Percentiles rank a stretch among this genome's conserved stretches.
phyloP scores from a whole-genome alignment of 2,888 invertebrate species.

The Myopa testacea region DNA sequence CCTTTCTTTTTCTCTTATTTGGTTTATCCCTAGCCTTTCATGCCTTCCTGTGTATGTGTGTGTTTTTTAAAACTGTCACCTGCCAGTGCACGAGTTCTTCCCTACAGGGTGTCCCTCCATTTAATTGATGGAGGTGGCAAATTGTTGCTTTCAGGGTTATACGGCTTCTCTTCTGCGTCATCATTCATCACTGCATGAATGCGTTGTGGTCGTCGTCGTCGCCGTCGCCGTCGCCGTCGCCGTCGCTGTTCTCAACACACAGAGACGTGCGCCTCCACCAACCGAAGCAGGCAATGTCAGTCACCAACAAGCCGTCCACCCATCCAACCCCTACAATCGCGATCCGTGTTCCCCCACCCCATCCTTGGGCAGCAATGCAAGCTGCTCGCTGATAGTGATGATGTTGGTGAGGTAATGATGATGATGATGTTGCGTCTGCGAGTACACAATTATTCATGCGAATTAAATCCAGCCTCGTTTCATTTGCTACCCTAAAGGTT shows the following conservation, averaged over 20 bases:
- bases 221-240: not conserved
- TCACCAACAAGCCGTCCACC: not conserved
- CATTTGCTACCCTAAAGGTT: not conserved
- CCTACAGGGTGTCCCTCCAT: too few relatives aligned
- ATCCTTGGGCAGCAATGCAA: too few relatives aligned
- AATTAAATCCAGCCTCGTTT: slow-evolving; percentile 1
- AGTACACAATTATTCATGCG: slow-evolving; percentile 10
- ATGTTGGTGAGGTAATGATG: not conserved
- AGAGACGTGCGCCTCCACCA: not conserved
- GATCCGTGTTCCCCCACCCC: too few relatives aligned
- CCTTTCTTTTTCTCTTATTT: too few relatives aligned
- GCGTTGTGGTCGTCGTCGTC: not conserved
- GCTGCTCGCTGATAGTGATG: not conserved
- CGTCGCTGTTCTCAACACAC: not conserved
- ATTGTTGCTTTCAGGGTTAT: not conserved
- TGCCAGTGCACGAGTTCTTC: too few relatives aligned
- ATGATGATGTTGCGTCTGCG: not conserved
- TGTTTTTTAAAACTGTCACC: too few relatives aligned
- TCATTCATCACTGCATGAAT: not conserved
- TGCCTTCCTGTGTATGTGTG: too few relatives aligned
- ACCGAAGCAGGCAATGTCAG: not conserved
- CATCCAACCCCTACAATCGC: not conserved
- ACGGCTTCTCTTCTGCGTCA: not conserved
- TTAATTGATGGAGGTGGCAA: not conserved
- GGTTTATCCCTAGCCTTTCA: too few relatives aligned